Base-by-base conservation (phyloP, 2,113 vertebrate genomes). In the Pipa parva region DNA sequence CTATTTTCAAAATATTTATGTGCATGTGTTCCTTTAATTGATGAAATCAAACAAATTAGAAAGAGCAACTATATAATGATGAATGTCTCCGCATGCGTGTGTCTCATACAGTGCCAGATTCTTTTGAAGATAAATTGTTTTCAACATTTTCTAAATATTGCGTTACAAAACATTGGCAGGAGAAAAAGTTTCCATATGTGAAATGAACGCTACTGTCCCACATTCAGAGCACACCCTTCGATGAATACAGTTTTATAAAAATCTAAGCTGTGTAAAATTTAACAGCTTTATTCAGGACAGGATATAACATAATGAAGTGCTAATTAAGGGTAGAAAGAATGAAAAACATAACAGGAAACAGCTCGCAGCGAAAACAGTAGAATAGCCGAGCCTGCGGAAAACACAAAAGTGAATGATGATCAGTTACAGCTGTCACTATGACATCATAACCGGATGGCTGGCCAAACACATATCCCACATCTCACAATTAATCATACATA, bases 341-440 rank as follows among this genome's bases (percentile, higher is more conserved):
- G 3, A 74, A 72, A 31, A 17, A 59, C 28, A 60, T 63, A 78
- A 76, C 48, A 57, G 6, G 75, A 27, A 71, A 75, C 76, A 59
- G 20, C 61, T 29, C 25, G 52, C 29, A 66, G 63, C 63, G 77
- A 75, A 75, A 74, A 71, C 39, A 48, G 78, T 66, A 76, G 29
- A 33, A 59, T n/a, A 25, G 76, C 52, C 68, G 82, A 68, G 12
- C 67, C 21, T 76, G 64, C 25, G 73, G 66, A 71, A 78, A 78
- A 79, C 58, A 55, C 17, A 74, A 18, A 80, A 73, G 59, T 74
- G 67, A 79, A 37, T 70, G 73, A 70, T 74, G 79, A 86, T 82
- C 75, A 82, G 65, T 71, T 58, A 75, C 76, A 84, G 77, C 78
- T 83, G 73, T 75, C 71, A 73, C 39, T 39, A 45, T 80, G 72